Base-by-base conservation (phyloP, 1,140 invertebrate species). In the Schmidtea mediterranea region DNA sequence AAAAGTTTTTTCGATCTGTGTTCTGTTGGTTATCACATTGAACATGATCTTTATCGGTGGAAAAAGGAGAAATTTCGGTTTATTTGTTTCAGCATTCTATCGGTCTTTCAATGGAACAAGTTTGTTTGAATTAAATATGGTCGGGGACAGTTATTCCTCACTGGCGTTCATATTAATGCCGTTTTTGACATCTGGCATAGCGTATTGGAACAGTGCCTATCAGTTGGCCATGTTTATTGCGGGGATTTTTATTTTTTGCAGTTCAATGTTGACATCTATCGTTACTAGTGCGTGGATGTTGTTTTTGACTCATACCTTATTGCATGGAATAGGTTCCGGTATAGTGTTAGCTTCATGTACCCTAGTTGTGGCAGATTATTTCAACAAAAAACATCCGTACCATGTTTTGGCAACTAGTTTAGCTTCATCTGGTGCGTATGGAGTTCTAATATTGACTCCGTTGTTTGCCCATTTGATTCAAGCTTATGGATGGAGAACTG, bases 1-100 rank as follows among this genome's bases (percentile, higher is more conserved):
- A n/a, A n/a, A n/a, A n/a, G n/a, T n/a, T n/a, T n/a, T n/a, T n/a
- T n/a, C n/a, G n/a, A n/a, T n/a, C n/a, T n/a, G n/a, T 18, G 58
- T 71, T 3, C 54, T 69, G 40, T 56, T 68, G 8, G 70, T 66
- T n/a, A 66, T 71, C 23, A 57, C 61, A 5, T 62, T 71, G 32
- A 71, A 71, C 49, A 55, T 71, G 22, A 56, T 71, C 39, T 71
- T 71, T 54, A 71, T 71, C 49, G 48, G 70, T 51, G 69, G 71
- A 52, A 71, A 66, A 2, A 64, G 63, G 50, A 55, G 59, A 10
- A 21, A 12, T 8, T 46, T 46, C 45, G 45, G 45, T 6, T 24
- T 46, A 15, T 46, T 46, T 21, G 19, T 46, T 13, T n/a, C 12
- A 13, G 23, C 12, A 38, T 21, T 46, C 23, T 13, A 46, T 10